Conservation (phyloP, 2,797 vertebrate genomes). For the Crenichthys baileyi region DNA sequence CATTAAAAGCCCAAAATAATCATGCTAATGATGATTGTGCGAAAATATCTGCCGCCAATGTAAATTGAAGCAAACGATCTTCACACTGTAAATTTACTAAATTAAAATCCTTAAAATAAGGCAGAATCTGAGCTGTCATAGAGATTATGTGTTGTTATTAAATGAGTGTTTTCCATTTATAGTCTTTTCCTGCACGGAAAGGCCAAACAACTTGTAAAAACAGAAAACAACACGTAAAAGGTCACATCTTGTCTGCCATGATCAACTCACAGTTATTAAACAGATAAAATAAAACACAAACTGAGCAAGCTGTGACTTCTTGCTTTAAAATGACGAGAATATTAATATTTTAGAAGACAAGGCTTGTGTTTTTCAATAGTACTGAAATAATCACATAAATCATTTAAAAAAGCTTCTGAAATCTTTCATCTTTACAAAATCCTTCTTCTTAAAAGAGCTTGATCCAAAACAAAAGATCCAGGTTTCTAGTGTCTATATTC, state of each 20-base stretch:
- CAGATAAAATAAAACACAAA: background rate
- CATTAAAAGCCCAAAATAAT: background rate
- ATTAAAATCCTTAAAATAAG: background rate
- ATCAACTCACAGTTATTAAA: background rate
- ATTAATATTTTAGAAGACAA: background rate
- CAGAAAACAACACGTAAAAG: background rate
- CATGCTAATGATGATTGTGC: background rate
- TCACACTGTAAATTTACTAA: background rate
- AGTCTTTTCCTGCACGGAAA: background rate
- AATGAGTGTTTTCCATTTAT: background rate
- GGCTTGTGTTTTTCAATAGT: background rate
- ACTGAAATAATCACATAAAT: background rate
- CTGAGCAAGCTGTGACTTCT: background rate
- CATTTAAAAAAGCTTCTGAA: background rate
- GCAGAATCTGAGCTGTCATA: background rate
- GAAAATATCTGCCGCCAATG: no score
- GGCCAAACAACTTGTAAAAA: background rate
- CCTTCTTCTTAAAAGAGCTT: background rate
- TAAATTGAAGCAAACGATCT: background rate
- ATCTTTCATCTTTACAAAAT: background rate
- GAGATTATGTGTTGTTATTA: background rate
- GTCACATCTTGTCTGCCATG: background rate
- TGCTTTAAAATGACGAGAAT: background rate
- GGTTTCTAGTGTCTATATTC: background rate
- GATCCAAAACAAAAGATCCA: conserved; percentile 4